Conservation (phyloP, 2,113 vertebrate genomes). For the Caranx melampygus region DNA sequence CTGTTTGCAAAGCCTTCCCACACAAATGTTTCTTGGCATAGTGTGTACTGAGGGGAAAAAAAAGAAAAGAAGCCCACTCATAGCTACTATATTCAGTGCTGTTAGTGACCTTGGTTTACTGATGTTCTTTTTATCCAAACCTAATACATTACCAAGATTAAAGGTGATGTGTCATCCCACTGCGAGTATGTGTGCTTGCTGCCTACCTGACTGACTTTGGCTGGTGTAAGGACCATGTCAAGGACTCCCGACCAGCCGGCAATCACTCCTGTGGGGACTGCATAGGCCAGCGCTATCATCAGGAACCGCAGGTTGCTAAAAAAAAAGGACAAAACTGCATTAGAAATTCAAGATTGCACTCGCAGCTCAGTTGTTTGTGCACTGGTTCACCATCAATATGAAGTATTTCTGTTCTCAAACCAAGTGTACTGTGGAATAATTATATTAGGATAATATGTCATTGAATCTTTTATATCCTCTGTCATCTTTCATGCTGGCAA, state of each 20-base stretch:
- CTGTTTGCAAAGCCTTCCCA: background rate
- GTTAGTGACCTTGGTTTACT: background rate
- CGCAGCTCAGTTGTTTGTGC: background rate
- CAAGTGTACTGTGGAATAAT: background rate
- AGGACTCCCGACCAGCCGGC: slow-evolving; percentile 97
- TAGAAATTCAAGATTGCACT: background rate
- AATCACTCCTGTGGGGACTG: slow-evolving; percentile 93
- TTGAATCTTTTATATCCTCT: background rate
- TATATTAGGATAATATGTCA: background rate
- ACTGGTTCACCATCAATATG: background rate
- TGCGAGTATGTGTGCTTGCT: background rate
- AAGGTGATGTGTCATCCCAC: background rate
- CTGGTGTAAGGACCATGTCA: slow-evolving; percentile 95
- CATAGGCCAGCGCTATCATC: slow-evolving; percentile 96
- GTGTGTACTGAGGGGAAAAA: background rate
- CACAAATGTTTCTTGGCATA: background rate
- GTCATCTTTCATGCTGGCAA: background rate
- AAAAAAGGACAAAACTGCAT: slow-evolving; percentile 52
- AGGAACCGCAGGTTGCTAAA: slow-evolving; percentile 94
- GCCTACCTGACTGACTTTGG: slow-evolving; percentile 94
- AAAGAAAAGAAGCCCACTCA: background rate
- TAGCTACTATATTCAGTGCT: background rate
- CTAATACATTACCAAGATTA: background rate
- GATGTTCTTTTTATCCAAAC: background rate
- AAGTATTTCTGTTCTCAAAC: background rate